phyloP scores from a whole-genome alignment of 1,140 invertebrate species.

The Zophobas atratus region DNA sequence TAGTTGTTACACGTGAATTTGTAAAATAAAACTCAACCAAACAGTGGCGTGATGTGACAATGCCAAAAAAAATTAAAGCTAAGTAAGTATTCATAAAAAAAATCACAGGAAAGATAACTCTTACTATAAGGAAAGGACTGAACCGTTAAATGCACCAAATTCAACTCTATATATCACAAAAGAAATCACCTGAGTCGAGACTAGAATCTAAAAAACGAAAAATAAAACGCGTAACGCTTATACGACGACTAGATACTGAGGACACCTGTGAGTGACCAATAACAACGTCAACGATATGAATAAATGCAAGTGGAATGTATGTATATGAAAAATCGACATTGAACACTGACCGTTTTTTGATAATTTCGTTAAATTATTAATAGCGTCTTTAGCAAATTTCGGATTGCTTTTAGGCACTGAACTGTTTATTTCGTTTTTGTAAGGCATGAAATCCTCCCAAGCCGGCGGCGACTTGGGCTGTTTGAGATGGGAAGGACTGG shows the following conservation, averaged over 20 bases:
- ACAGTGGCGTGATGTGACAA: slow-evolving; percentile 63
- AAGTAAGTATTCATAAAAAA: slow-evolving; percentile 61
- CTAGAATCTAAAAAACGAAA: not conserved
- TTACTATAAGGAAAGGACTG: slow-evolving; percentile 49
- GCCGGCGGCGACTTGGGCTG: slow-evolving; percentile 52
- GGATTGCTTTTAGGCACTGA: slow-evolving; percentile 53
- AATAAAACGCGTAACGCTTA: slow-evolving; percentile 51
- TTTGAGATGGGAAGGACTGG: slow-evolving; percentile 50
- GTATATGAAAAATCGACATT: slow-evolving; percentile 71
- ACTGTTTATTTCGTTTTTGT: slow-evolving; percentile 62
- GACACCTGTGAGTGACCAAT: slow-evolving; percentile 75
- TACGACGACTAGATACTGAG: slow-evolving; percentile 68
- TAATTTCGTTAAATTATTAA: slow-evolving; percentile 62
- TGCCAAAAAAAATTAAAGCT: slow-evolving; percentile 56
- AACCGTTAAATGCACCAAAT: slow-evolving; percentile 27
- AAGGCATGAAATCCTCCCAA: slow-evolving; percentile 65
- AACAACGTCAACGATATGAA: slow-evolving; percentile 76
- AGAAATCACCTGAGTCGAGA: slow-evolving; percentile 17
- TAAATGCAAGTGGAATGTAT: slow-evolving; percentile 74
- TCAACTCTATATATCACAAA: slow-evolving; percentile 41
- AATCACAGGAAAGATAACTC: slow-evolving; percentile 65
- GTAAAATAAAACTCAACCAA: slow-evolving; percentile 66
- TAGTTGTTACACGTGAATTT: slow-evolving; percentile 35
- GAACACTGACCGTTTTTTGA: slow-evolving; percentile 61
- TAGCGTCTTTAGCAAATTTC: slow-evolving; percentile 64